Evolutionary conservation across 2,797 vertebrate species (phyloP).

Genomic region (Eremophila alpestris): DNA sequence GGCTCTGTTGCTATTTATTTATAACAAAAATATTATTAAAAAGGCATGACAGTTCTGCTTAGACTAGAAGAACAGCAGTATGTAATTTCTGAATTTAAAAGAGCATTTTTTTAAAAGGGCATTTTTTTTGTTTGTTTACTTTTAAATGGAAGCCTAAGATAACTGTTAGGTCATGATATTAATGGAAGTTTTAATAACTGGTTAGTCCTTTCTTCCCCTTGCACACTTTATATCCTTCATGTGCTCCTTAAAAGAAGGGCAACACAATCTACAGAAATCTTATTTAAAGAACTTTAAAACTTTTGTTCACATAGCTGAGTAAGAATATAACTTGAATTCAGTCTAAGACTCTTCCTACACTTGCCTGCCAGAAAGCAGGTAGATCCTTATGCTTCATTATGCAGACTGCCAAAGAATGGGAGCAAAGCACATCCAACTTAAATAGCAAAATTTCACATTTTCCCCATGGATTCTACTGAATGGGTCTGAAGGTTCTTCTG

Average conservation of each 20-base stretch:
- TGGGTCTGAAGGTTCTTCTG: not conserved
- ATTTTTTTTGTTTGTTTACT: not conserved
- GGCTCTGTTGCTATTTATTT: not conserved
- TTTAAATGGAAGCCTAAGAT: not conserved
- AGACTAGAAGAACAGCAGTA: not conserved
- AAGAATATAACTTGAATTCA: not conserved
- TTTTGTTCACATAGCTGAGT: not conserved
- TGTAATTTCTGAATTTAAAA: not conserved
- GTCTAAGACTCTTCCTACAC: not conserved
- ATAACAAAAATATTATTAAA: not conserved
- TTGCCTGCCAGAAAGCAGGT: not conserved
- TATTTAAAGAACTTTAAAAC: not conserved
- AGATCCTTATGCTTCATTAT: not conserved
- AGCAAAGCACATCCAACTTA: not conserved
- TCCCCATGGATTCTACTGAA: not conserved
- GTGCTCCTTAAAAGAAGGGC: fast-evolving
- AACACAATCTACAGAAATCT: not conserved
- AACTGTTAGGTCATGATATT: not conserved
- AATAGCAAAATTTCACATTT: not conserved
- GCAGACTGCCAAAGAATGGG: not conserved
- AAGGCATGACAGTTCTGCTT: not conserved
- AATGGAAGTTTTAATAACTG: not conserved
- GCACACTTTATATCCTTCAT: not conserved
- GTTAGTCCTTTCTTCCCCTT: not conserved
- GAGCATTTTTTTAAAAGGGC: not conserved